Base-by-base conservation (phyloP, 2,888 invertebrate genomes). In the Caenorhabditis japonica region DNA sequence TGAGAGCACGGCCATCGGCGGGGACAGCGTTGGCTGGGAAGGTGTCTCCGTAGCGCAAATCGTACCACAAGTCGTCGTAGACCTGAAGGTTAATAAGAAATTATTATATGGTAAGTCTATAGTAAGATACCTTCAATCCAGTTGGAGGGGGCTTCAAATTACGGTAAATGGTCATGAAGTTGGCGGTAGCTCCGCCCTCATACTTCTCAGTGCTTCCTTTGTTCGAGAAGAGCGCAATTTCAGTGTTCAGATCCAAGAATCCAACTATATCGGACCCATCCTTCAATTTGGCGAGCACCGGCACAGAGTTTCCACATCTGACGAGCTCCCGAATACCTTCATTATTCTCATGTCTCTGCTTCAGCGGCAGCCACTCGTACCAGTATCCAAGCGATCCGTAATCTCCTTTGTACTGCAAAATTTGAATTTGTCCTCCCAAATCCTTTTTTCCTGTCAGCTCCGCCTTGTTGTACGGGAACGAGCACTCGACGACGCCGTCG, bases 311-410 rank as follows among this genome's bases (percentile, higher is more conserved):
- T 21, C 82, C 82, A 56, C 82, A 82, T 34, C 80, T 76, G 25
- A 76, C 76, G 10, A 76, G 30, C 52, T 76, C 73, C 4, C 70
- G 55, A 46, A 70, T 38, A 1, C 62, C 64, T 17, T 70, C 73
- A 17, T 74, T 66, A 33, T 70, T 64, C 52, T 71, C 64, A 17
- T 68, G 64, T 13, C 72, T 41, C 27, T 66, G 59, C 47, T 79
- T 80, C 49, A 76, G 44, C 34, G 79, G 79, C 23, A 82, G 72
- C 82, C 82, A 82, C 43, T 82, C 79, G 64, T 82, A 82, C 80
- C 80, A 76, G 55, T 66, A 77, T 15, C 49, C 53, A 12, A 55
- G 71, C 10, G 76, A 74, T 43, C 55, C 53, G 64, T 62, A 80
- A 44, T 80, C 80, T 15, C 82, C 82, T 49, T 70, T 70, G 61